phyloP scores from a whole-genome alignment of 2,113 vertebrate genomes.

The Thamnophis sirtalis region DNA sequence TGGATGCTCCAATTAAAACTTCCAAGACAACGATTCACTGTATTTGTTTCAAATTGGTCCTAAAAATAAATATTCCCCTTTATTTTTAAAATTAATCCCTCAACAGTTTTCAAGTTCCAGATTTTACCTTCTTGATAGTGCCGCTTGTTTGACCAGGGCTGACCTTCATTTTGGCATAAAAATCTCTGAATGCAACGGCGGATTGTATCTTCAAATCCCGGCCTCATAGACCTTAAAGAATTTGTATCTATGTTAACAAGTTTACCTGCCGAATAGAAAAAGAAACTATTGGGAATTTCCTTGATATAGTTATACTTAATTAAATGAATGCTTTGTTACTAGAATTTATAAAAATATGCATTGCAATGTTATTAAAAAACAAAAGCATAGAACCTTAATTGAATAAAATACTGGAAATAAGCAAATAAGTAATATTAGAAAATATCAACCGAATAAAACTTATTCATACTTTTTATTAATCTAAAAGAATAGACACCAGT shows the following conservation, averaged over 20 bases:
- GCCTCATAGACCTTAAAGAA: conserved; percentile 89
- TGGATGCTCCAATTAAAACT: background rate
- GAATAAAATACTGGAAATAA: background rate
- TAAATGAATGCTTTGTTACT: background rate
- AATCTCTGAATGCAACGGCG: conserved; percentile 94
- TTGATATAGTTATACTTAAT: background rate
- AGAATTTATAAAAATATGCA: background rate
- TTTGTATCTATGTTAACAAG: conserved; percentile 93
- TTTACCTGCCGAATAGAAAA: conserved; percentile 78
- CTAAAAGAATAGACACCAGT: background rate
- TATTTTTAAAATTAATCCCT: background rate
- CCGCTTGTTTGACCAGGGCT: conserved; percentile 91
- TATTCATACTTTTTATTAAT: background rate
- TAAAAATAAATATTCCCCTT: background rate
- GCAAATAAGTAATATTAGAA: background rate
- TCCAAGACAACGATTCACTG: background rate
- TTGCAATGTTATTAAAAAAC: background rate
- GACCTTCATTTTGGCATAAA: conserved; percentile 87
- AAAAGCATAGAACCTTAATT: background rate
- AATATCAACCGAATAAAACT: background rate
- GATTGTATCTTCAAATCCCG: conserved; percentile 93
- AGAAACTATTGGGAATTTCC: background rate
- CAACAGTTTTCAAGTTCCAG: background rate
- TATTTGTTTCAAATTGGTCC: background rate
- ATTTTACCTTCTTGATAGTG: conserved; percentile 92